Evolutionary conservation across 2,888 invertebrate species (phyloP), one percentile per base, ranked within the genome.

Genomic region (Amblyteles armatorius): DNA sequence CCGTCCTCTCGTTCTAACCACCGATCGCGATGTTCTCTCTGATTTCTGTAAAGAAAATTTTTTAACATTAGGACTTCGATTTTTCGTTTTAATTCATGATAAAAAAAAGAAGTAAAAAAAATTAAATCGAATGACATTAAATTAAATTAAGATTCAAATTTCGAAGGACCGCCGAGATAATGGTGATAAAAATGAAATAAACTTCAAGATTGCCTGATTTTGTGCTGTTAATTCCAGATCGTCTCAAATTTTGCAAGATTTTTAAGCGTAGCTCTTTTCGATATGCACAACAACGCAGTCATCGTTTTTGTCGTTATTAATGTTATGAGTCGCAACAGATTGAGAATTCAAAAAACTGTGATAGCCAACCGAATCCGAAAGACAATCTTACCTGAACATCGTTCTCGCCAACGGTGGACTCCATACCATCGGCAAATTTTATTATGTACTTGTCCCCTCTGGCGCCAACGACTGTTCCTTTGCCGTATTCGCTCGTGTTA

Each of bases 401-500:
- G 13, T 82, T 88, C 67, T 89, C 90, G 33, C 85, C 85, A 16
- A 93, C 78, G 3, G 85, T 90, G 60, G 89, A 81, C 71, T 93
- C 91, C 6, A 83, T 88, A 19, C 93, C 94, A 29, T 90, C 89
- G 76, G 89, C 89, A 78, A 92, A 93, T 78, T 90, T 82, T 63
- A 94, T 89, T 40, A 87, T 90, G 67, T 92, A 94, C 44, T 87
- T 89, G 79, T 88, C 89, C 16, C 92, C 91, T 13, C 40, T 88
- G 11, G 72, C 68, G 60, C 89, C 88, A 2, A 92, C 40, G 74
- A 93, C 84, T 80, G 86, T 92, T 7, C 89, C 93, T 80, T 87
- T 90, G 40, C 86, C 85, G 82, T 89, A 93, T 22, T 92, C 89
- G 0, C 84, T 84, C 1, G 88, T 88, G 26, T 85, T 88, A 13